These are phyloP conservation scores for Aphis gossypii DNA, from an alignment of 1,140 invertebrate species.

Conservation along the genomic window DNA sequence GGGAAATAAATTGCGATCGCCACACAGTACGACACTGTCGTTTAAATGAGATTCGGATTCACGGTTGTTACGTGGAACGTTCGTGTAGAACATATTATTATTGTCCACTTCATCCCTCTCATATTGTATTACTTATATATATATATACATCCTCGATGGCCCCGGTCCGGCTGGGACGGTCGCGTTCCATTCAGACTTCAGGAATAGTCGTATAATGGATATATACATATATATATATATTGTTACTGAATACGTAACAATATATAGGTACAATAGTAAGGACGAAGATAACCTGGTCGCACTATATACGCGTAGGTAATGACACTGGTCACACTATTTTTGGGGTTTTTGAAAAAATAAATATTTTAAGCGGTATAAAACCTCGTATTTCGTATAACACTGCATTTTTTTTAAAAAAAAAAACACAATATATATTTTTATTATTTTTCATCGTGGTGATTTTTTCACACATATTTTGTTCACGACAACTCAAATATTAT, in stretches of 20 bases:
- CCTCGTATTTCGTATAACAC: background rate
- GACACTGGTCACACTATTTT: background rate
- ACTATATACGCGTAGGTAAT: background rate
- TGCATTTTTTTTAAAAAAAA: too few relatives aligned
- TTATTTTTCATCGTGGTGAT: background rate
- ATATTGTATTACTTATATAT: background rate
- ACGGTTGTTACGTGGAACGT: slow-evolving; percentile 34
- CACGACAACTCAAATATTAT: background rate
- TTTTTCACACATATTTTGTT: background rate
- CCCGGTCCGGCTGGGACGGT: slow-evolving; percentile 27
- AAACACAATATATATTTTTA: background rate
- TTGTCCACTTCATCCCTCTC: slow-evolving; percentile 25
- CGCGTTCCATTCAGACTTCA: background rate
- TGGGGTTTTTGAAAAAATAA: background rate
- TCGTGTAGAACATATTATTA: slow-evolving; percentile 20
- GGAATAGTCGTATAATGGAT: background rate
- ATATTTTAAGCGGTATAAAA: background rate
- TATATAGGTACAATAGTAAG: background rate
- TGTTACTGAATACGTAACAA: too few relatives aligned
- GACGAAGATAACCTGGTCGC: background rate
- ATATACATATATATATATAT: background rate
- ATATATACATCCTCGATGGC: background rate
- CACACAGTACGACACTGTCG: slow-evolving; percentile 44
- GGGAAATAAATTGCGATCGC: slow-evolving; percentile 49
- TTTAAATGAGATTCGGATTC: slow-evolving; percentile 47